Evolutionary conservation across 2,888 invertebrate genomes (phyloP), one percentile per base, ranked within the genome.

Genomic region (Fragum fragum): DNA sequence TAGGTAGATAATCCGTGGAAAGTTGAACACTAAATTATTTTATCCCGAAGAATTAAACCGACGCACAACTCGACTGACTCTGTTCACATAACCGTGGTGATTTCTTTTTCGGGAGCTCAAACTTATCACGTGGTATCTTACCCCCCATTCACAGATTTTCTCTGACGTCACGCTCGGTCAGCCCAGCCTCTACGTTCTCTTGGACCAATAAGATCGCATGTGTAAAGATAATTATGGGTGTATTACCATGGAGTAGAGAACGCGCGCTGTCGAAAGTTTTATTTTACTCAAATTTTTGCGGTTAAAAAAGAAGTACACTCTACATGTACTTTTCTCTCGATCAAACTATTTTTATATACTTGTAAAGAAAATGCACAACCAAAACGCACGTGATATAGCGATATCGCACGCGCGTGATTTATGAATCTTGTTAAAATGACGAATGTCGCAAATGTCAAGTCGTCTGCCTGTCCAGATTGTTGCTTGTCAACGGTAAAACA

Each of bases 41-140:
- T n/a, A 32, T 66, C 66, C 26, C n/a, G n/a, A n/a, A 11, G 66
- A 39, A 39, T 1, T 66, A 1, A 9, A 66, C 39, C 66, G 42
- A 66, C 39, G 32, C 23, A 66, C 66, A 23, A 36, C 42, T 36
- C 21, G 21, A 5, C 18, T 66, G 42, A 66, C 39, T 66, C 21
- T 66, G 66, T 26, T 66, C 66, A 66, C 66, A 14, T 42, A 32
- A n/a, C 21, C 26, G 66, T 42, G 36, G 42, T 16, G 66, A 66
- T 66, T 66, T 66, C 42, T 28, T 32, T 66, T 66, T 66, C 66
- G 66, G 66, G 66, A 66, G 42, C 42, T 66, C 66, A 42, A 66
- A n/a, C 39, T 32, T 36, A 66, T 66, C 66, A 66, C 66, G 66
- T 66, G 66, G 66, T 66, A 5, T 66, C n/a, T 66, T 66, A 66